Conservation (phyloP, 2,113 vertebrate genomes). For the Cephalophus harveyi region DNA sequence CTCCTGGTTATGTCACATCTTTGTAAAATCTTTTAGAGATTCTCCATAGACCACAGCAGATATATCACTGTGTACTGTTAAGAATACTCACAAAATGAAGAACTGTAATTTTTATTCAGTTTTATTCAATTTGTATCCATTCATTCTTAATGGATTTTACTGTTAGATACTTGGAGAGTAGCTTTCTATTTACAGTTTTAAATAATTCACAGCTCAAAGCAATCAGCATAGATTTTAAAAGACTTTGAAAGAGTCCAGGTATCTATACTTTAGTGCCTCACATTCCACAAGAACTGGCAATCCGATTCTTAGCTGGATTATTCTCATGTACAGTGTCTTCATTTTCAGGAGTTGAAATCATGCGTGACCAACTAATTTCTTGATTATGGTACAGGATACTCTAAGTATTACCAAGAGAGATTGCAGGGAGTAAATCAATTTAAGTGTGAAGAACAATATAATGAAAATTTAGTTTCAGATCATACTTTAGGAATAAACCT, state of each 20-base stretch:
- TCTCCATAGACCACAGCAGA: neutral
- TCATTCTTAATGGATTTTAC: neutral
- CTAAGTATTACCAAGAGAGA: neutral
- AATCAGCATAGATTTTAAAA: neutral
- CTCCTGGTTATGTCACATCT: neutral
- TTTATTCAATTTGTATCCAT: neutral
- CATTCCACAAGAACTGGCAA: neutral
- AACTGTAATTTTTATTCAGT: neutral
- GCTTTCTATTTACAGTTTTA: neutral
- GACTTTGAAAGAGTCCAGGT: neutral
- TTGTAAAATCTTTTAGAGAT: neutral
- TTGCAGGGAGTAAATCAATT: neutral
- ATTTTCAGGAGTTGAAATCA: conserved; percentile 9
- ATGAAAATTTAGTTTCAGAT: neutral
- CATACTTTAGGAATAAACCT: neutral
- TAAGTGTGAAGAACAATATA: neutral
- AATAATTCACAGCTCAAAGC: conserved; percentile 6
- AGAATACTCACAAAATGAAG: neutral
- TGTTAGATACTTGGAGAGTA: neutral
- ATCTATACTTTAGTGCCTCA: neutral
- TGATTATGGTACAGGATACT: neutral
- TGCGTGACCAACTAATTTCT: neutral
- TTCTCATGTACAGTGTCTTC: conserved; percentile 1
- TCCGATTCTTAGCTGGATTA: neutral
- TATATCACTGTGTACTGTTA: neutral